phyloP scores from a whole-genome alignment of 2,888 invertebrate genomes.

The Lysandra coridon region DNA sequence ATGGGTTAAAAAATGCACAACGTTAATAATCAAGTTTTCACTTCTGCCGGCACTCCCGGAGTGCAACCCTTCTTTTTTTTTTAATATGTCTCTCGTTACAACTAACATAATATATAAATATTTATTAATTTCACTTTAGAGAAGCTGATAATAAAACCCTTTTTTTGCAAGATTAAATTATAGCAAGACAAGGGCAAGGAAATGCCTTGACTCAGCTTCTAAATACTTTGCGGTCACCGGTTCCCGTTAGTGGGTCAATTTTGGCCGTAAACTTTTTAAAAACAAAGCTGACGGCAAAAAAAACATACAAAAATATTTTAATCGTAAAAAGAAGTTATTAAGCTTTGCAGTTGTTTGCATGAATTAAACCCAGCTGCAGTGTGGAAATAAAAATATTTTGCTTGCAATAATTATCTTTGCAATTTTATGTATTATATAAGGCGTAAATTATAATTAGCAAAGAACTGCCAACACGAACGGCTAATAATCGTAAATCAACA shows the following conservation, averaged over 20 bases:
- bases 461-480: neutral
- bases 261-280: neutral
- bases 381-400: constrained; percentile 18
- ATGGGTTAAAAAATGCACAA: too few species aligned
- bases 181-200: neutral
- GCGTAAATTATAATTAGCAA: constrained; percentile 27
- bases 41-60: too few species aligned
- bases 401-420: constrained; percentile 9
- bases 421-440: constrained; percentile 7
- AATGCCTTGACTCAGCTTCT: constrained; percentile 7
- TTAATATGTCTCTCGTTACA: neutral
- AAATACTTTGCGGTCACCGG: neutral
- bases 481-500: constrained; percentile 27
- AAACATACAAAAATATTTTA: neutral
- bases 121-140: neutral
- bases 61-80: too few species aligned
- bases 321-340: neutral
- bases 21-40: too few species aligned
- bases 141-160: too few species aligned
- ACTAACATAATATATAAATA: neutral
- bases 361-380: constrained; percentile 5
- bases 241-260: neutral
- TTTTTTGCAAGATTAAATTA: too few species aligned
- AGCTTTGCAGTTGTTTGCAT: constrained; percentile 2
- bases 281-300: neutral